Conservation (phyloP, 2,113 vertebrate genomes). For the Zapornia atra region DNA sequence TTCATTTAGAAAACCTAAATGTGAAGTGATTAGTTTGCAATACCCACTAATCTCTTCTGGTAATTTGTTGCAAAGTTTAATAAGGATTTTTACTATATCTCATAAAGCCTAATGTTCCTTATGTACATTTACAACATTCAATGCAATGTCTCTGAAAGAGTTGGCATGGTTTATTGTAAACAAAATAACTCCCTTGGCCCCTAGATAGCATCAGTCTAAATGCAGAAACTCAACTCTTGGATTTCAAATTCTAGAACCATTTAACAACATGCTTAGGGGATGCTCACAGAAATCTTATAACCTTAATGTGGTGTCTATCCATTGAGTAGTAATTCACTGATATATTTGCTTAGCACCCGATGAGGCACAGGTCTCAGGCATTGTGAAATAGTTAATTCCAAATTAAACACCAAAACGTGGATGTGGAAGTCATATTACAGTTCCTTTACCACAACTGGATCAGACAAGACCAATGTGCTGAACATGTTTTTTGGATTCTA, state of each 20-base stretch:
- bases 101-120: constrained; percentile 33
- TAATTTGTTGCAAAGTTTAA: background rate
- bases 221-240: background rate
- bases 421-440: background rate
- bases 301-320: background rate
- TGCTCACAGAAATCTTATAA: background rate
- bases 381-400: background rate
- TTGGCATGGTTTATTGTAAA: background rate
- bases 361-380: background rate
- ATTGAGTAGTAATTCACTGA: background rate
- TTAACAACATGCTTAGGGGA: background rate
- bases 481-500: background rate
- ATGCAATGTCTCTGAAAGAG: background rate
- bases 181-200: background rate
- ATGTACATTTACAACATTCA: background rate
- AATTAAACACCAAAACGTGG: background rate
- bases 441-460: background rate
- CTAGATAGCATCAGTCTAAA: background rate
- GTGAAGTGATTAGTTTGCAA: background rate
- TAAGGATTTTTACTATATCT: background rate
- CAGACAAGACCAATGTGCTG: background rate
- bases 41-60: background rate
- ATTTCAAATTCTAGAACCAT: background rate
- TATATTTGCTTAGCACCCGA: background rate
- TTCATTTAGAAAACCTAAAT: background rate